These are phyloP conservation scores for Coelinius sp. DNA, from an alignment of 2,888 invertebrate species.

Conservation along the genomic window DNA sequence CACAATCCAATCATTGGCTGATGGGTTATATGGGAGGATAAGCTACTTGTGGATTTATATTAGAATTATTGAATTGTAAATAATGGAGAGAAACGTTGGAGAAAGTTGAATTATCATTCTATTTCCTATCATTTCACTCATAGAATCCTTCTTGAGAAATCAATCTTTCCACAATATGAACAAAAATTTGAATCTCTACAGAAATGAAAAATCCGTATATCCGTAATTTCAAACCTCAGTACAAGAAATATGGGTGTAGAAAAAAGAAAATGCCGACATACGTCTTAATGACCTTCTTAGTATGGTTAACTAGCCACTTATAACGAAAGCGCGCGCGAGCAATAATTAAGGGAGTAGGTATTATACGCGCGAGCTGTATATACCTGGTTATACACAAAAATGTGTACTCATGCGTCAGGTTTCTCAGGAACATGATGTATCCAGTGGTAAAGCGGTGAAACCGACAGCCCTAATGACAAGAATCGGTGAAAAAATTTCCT, in stretches of 20 bases:
- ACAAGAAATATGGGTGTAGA: neutral
- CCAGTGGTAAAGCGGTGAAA: conserved; percentile 35
- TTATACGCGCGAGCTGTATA: conserved; percentile 42
- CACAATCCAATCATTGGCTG: neutral
- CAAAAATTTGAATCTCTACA: too few relatives aligned
- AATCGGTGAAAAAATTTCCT: conserved; percentile 35
- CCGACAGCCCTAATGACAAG: conserved; percentile 20
- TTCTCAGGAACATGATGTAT: conserved; percentile 60
- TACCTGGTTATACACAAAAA: conserved; percentile 61
- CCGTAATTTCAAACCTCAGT: neutral
- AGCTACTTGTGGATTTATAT: neutral
- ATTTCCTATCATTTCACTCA: neutral
- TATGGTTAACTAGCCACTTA: conserved; percentile 66
- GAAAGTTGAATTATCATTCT: neutral
- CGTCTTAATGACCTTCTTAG: conserved; percentile 66
- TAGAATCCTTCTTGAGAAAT: neutral
- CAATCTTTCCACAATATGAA: too few relatives aligned
- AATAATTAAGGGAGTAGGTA: conserved; percentile 63
- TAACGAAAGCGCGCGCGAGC: conserved; percentile 57
- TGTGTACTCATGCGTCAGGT: conserved; percentile 64
- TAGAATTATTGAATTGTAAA: neutral
- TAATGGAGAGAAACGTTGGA: neutral
- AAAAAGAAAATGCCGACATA: conserved; percentile 32
- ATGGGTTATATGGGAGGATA: neutral
- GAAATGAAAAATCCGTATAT: neutral